Percentiles rank a stretch among this genome's conserved stretches.
Evolutionary conservation across 2,888 invertebrate genomes (phyloP).

Genomic region (Aspidapion aeneum): DNA sequence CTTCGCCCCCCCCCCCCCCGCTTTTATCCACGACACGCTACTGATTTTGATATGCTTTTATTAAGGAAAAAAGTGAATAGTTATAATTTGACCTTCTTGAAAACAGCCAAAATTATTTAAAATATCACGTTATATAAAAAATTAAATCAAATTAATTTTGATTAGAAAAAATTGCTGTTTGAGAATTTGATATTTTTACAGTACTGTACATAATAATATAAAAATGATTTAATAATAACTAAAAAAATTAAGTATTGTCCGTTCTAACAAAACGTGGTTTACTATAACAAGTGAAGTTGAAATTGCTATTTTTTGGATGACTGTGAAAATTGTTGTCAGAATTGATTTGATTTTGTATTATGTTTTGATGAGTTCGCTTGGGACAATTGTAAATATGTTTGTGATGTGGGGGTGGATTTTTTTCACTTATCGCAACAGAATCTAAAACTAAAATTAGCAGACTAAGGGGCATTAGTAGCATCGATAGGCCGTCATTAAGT

Average conservation of each 20-base stretch:
- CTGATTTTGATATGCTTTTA: too few relatives aligned
- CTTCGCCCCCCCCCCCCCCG: too few relatives aligned
- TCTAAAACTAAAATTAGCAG: slow-evolving; percentile 31
- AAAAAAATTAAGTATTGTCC: background rate
- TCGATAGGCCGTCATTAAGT: slow-evolving; percentile 30
- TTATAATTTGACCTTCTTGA: background rate
- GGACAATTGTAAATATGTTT: slow-evolving; percentile 18
- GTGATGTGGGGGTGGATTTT: slow-evolving; percentile 16
- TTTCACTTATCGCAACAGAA: slow-evolving; percentile 16
- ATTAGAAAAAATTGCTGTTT: too few relatives aligned
- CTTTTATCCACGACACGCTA: too few relatives aligned
- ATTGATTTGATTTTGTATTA: slow-evolving; percentile 34
- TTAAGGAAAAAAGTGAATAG: background rate
- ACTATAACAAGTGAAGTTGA: background rate
- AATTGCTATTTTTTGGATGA: background rate
- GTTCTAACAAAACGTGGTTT: slow-evolving; percentile 1
- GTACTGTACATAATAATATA: slow-evolving; percentile 31
- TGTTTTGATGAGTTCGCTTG: slow-evolving; percentile 15
- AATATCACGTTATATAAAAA: too few relatives aligned
- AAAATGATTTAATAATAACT: slow-evolving; percentile 12
- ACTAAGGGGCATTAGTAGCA: slow-evolving; percentile 35
- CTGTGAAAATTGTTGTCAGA: slow-evolving; percentile 47
- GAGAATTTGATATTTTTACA: slow-evolving; percentile 19
- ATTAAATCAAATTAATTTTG: too few relatives aligned
- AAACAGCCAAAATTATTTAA: background rate